Conservation (phyloP, 1,140 invertebrate genomes). For the Dendroctonus valens region DNA sequence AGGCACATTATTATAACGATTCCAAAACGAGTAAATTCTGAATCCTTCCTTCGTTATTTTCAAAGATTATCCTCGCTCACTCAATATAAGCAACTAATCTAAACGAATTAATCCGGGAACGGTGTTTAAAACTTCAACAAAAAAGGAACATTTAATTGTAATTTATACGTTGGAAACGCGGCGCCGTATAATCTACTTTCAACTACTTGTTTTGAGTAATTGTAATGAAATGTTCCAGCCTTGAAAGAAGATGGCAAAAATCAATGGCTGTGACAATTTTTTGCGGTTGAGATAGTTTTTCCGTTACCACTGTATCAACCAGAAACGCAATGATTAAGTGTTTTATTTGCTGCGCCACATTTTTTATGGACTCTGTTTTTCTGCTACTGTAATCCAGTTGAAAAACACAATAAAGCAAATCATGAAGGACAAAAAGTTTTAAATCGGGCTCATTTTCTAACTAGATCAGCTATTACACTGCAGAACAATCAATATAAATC, state of each 20-base stretch:
- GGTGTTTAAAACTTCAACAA: no score
- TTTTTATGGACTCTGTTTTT: not conserved
- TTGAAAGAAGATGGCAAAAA: slow-evolving; percentile 9
- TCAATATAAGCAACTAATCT: no score
- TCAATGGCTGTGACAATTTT: slow-evolving; percentile 15
- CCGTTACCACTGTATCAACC: slow-evolving; percentile 7
- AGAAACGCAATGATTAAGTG: not conserved
- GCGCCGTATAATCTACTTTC: no score
- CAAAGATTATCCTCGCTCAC: no score
- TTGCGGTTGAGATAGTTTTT: slow-evolving; percentile 18
- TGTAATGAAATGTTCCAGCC: not conserved
- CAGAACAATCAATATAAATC: not conserved
- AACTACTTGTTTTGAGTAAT: no score
- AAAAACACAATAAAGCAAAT: not conserved
- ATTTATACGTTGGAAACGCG: no score
- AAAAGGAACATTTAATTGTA: no score
- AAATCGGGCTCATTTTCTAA: not conserved
- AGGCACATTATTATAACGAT: no score
- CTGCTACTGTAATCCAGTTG: not conserved
- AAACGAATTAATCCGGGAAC: no score
- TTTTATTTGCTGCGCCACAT: not conserved
- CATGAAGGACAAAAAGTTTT: not conserved
- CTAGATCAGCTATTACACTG: not conserved
- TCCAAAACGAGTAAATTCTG: no score
- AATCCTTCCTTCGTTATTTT: no score